These are phyloP conservation scores for Squalus acanthias DNA, from an alignment of 2,797 vertebrate species.

Conservation along the genomic window DNA sequence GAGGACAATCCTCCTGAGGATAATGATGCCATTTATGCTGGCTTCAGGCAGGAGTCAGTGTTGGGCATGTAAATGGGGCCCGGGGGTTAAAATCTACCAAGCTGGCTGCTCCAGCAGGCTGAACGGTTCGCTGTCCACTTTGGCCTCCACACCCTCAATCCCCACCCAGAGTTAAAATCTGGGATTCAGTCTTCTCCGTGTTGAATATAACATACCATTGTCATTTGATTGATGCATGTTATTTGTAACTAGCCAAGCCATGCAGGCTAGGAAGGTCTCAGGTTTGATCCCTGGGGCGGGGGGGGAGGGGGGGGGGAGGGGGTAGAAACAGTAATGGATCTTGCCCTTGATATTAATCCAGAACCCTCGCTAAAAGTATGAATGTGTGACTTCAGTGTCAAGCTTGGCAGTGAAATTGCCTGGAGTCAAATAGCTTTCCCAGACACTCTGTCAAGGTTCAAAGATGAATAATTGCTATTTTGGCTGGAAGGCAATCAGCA, in stretches of 20 bases:
- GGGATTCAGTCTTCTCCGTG: background rate
- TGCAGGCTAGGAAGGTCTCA: background rate
- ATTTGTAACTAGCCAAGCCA: background rate
- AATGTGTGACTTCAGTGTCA: background rate
- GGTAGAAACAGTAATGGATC: background rate
- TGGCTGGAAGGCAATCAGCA: conserved; percentile 1
- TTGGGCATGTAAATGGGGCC: background rate
- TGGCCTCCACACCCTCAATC: background rate
- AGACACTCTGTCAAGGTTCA: background rate
- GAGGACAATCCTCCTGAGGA: background rate
- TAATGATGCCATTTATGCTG: background rate
- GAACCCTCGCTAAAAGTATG: background rate
- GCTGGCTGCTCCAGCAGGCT: background rate
- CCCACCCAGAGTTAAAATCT: background rate
- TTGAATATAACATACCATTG: background rate
- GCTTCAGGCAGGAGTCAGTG: background rate
- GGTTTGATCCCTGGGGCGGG: background rate
- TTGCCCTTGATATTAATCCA: background rate
- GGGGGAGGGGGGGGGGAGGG: background rate
- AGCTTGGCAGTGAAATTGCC: background rate
- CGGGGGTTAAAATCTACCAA: background rate
- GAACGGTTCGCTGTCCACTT: background rate
- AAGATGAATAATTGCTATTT: background rate
- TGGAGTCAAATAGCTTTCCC: background rate
- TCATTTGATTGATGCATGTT: background rate